Conservation (phyloP, 2,113 vertebrate species). For the Piaya cayana region DNA sequence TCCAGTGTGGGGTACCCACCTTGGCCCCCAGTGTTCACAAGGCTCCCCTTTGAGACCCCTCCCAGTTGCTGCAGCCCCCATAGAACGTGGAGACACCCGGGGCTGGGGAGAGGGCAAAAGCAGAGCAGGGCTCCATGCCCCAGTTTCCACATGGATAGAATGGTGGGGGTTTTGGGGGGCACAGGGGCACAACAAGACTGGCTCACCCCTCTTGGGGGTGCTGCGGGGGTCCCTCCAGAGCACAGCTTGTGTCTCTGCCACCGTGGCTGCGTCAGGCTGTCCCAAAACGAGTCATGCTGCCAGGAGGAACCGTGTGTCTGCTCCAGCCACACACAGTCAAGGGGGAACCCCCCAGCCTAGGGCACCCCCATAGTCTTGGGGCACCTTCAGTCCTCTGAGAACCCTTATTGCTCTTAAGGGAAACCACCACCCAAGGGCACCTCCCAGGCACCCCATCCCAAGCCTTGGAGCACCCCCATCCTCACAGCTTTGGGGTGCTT, state of each 20-base stretch:
- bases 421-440: background rate
- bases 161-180: background rate
- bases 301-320: rapidly evolving
- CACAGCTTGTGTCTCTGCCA: background rate
- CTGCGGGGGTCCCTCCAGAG: rapidly evolving
- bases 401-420: background rate
- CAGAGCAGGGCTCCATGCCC: background rate
- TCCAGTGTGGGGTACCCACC: rapidly evolving
- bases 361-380: rapidly evolving
- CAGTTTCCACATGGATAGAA: background rate
- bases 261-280: background rate
- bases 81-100: too few species aligned
- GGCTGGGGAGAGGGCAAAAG: rapidly evolving
- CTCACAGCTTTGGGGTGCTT: background rate
- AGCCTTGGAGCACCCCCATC: background rate
- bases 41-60: background rate
- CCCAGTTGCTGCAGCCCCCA: background rate
- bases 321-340: rapidly evolving
- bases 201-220: background rate
- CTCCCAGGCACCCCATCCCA: rapidly evolving
- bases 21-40: rapidly evolving
- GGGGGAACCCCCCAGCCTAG: rapidly evolving
- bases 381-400: background rate
- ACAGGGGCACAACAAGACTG: background rate
- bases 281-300: background rate